Evolutionary conservation across 2,797 vertebrate species (phyloP), one percentile per base, ranked within the genome.

Genomic region (Gymnodraco acuticeps): DNA sequence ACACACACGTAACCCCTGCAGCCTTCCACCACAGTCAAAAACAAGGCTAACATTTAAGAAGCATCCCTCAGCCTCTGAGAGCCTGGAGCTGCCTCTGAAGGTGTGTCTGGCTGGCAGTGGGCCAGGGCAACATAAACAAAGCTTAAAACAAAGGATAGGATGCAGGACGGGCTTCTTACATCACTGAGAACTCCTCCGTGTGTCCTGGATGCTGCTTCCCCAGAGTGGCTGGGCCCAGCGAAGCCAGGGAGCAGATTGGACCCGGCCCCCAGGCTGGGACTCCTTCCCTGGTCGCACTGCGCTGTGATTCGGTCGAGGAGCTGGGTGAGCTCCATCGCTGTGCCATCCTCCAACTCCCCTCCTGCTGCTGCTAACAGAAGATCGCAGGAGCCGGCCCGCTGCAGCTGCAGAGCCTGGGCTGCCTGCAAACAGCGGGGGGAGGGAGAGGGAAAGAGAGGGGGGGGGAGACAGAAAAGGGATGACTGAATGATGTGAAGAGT

Each of bases 251-350:
- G 48, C 70, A 70, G 88, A 87, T 82, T 83, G 65, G 90, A 81
- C 61, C 38, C 19, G 8, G 69, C 8, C 2, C 83, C 87, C 80
- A 61, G 81, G 70, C 64, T 16, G 3, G 81, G 76, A 42, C 64
- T 66, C 94, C 94, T 71, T 93, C 94, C 94, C 80, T 89, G 93
- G 84, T 95, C 93, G 94, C 96, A 96, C 94, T 96, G 95, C 89
- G 95, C 94, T 94, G 96, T 94, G 95, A 94, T 95, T 93, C 93
- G 94, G 88, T 93, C 85, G 94, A 95, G 96, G 93, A 97, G 96
- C 95, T 92, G 96, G 94, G 95, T 91, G 92, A 94, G 94, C 92
- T 97, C 97, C 97, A 97, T 97, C 94, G 93, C 95, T 94, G 95
- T 96, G 96, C 97, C 97, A 98, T 97, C 96, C 95, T 98, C 96